phyloP scores from a whole-genome alignment of 2,113 vertebrate genomes.

The Balaenoptera acutorostrata region DNA sequence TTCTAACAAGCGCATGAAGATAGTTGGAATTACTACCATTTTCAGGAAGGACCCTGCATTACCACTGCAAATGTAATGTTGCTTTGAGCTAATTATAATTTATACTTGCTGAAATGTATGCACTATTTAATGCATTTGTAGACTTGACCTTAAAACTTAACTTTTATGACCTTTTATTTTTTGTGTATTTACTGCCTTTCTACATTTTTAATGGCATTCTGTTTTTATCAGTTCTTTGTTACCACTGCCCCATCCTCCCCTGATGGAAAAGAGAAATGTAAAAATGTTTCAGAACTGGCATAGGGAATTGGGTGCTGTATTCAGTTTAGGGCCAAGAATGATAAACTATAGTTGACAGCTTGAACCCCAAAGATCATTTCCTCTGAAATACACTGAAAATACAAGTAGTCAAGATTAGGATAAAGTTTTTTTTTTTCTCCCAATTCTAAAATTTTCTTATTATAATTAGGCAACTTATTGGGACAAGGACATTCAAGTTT shows the following conservation, averaged over 20 bases:
- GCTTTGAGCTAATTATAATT: neutral
- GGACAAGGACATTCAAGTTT: neutral
- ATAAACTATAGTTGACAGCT: neutral
- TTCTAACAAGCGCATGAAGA: neutral
- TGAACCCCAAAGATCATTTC: neutral
- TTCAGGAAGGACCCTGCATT: neutral
- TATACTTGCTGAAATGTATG: neutral
- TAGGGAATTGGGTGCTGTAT: neutral
- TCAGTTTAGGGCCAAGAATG: neutral
- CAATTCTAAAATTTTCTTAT: neutral
- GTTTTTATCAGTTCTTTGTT: neutral
- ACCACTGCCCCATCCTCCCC: neutral
- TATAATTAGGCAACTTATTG: neutral
- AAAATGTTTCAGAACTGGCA: neutral
- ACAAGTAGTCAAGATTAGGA: neutral
- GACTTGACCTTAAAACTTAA: neutral
- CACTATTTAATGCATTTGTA: neutral
- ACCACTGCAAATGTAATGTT: neutral
- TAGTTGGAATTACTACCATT: neutral
- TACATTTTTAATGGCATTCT: neutral
- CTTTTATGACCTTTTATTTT: neutral
- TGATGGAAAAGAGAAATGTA: neutral
- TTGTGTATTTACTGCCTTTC: neutral
- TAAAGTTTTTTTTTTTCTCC: neutral
- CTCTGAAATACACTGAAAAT: neutral